These are phyloP conservation scores for Hirtodrosophila confusa DNA, from an alignment of 2,888 invertebrate genomes.

Conservation along the genomic window DNA sequence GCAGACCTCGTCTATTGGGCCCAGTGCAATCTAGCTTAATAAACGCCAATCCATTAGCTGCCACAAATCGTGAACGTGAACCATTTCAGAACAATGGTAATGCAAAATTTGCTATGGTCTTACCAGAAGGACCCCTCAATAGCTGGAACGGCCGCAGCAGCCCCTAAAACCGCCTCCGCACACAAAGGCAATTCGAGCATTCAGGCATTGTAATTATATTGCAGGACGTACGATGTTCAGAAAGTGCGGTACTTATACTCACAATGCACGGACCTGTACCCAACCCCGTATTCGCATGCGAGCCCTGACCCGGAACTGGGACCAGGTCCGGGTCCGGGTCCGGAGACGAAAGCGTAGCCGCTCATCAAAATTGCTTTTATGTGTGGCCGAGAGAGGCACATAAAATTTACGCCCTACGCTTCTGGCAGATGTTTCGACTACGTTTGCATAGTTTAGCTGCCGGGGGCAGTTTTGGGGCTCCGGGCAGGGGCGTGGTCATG, in stretches of 20 bases:
- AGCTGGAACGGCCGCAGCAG: slow-evolving; percentile 13
- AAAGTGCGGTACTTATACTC: slow-evolving; percentile 70
- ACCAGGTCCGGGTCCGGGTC: no score
- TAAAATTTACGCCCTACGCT: slow-evolving; percentile 68
- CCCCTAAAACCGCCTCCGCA: slow-evolving; percentile 46
- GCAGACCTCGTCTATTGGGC: not conserved
- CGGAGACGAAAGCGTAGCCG: slow-evolving; percentile 30
- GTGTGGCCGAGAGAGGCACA: slow-evolving; percentile 59
- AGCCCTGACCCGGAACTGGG: not conserved
- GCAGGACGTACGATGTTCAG: slow-evolving; percentile 66
- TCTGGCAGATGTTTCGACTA: slow-evolving; percentile 73
- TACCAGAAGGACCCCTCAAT: slow-evolving; percentile 18
- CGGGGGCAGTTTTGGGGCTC: slow-evolving; percentile 1
- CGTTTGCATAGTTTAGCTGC: slow-evolving; percentile 75
- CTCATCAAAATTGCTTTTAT: slow-evolving; percentile 79
- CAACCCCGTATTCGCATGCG: not conserved
- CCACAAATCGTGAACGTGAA: slow-evolving; percentile 61
- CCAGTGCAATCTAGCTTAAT: slow-evolving; percentile 47
- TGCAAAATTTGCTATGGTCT: slow-evolving; percentile 51
- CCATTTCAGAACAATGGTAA: slow-evolving; percentile 59
- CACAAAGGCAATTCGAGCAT: slow-evolving; percentile 28
- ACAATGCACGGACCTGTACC: slow-evolving; percentile 35
- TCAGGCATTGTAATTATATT: slow-evolving; percentile 76
- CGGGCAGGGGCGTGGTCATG: slow-evolving; percentile 27
- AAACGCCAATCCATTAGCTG: slow-evolving; percentile 73